Evolutionary conservation across 2,888 invertebrate species (phyloP), one percentile per base, ranked within the genome.

Genomic region (Polietes domitor): DNA sequence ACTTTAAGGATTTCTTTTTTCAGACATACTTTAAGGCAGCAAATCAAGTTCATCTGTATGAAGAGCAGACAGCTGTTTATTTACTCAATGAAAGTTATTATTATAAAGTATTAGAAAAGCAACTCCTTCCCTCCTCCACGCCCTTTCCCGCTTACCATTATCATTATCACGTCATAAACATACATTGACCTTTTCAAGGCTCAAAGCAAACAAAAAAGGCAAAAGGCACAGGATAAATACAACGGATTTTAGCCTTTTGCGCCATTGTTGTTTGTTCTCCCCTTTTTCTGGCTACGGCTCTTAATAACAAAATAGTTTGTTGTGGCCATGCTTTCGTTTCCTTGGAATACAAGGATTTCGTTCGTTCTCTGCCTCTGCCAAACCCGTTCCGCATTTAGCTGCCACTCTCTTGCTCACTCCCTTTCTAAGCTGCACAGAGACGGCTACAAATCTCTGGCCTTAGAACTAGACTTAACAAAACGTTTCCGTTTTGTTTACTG

Each of bases 401-500:
- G 1, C 21, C 15, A 37, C 21, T 7, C 41, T 65, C 41, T 32
- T 32, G 32, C 32, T 3, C 4, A 32, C 3, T 17, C 37, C 7
- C 7, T 10, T 9, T 15, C 65, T 41, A 37, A 37, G 10, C 9
- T 37, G 1, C 15, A 17, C 2, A 70, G 19, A 26, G 10, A 70
- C 41, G 61, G 58, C 17, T 19, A 65, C 21, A 70, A 61, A 63
- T 43, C 72, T 53, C 37, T 53, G 50, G 55, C 77, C n/a, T 21
- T 68, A 65, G 50, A 32, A 41, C 10, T 43, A 37, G 58, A 65
- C 50, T 75, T 78, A 78, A 73, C 78, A 84, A 84, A 84, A 84
- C 84, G 75, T 81, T 81, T 84, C 81, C 84, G 84, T 84, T 82
- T 21, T 63, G 41, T 50, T 61, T 70, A 74, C 73, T 74, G 12